phyloP scores from a whole-genome alignment of 2,113 vertebrate species.

The Salvelinus alpinus region DNA sequence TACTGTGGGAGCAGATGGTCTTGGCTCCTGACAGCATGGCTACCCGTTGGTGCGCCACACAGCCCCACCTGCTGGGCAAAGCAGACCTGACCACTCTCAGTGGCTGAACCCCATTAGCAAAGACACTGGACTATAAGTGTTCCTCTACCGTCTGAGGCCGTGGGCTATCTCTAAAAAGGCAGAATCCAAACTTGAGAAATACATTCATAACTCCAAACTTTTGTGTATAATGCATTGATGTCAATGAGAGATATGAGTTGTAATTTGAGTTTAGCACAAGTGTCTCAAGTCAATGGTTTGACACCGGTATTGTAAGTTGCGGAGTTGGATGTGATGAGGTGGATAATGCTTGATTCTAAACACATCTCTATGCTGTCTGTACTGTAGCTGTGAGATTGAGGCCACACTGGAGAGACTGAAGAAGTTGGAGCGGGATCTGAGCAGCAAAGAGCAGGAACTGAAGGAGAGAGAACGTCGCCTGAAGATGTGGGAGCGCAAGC shows the following conservation, averaged over 20 bases:
- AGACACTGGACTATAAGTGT: no score
- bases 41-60: conserved; percentile 29
- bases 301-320: background rate
- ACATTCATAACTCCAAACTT: background rate
- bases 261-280: background rate
- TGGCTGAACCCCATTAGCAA: background rate
- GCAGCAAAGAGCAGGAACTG: conserved; percentile 95
- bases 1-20: conserved; percentile 48
- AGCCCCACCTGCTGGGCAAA: conserved; percentile 78
- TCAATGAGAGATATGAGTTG: background rate
- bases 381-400: conserved; percentile 93
- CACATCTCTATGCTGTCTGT: conserved; percentile 2
- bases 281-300: background rate
- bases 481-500: conserved; percentile 97
- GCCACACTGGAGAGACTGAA: conserved; percentile 96
- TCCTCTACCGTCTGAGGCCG: no score
- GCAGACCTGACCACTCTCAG: conserved; percentile 20
- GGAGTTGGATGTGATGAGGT: no score
- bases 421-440: conserved; percentile 96
- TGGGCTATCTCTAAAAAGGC: background rate
- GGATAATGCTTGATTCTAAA: no score
- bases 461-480: conserved; percentile 91
- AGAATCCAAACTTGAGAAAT: background rate
- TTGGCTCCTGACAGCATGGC: conserved; percentile 65
- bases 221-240: background rate